A percentile compares a stretch with the other conserved stretches of the same genome.
These are phyloP conservation scores for Eupithecia dodoneata DNA, from an alignment of 2,888 invertebrate species.

Conservation along the genomic window DNA sequence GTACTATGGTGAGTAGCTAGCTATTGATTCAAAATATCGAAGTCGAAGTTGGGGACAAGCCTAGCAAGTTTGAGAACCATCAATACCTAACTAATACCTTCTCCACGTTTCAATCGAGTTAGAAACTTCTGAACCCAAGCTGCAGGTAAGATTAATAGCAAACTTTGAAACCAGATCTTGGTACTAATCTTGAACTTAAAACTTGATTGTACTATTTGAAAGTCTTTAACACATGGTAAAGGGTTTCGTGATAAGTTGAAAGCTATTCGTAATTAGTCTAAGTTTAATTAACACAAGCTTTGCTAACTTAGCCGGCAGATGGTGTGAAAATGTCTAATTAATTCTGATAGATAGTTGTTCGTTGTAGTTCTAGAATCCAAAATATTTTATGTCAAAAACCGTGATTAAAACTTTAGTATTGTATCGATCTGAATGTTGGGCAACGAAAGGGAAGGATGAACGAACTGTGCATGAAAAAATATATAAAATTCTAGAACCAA, in stretches of 20 bases:
- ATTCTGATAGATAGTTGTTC: too few relatives aligned
- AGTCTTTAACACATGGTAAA: neutral
- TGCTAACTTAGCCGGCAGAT: neutral
- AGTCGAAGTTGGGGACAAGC: neutral
- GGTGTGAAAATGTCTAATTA: neutral
- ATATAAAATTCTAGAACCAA: too few relatives aligned
- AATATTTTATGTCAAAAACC: too few relatives aligned
- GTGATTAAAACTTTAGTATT: too few relatives aligned
- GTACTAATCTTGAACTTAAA: neutral
- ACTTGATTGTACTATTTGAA: neutral
- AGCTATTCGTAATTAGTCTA: neutral
- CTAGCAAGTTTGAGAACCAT: constrained; percentile 18
- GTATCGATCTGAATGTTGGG: too few relatives aligned
- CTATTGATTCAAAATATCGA: too few relatives aligned
- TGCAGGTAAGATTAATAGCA: constrained; percentile 16
- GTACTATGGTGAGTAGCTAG: too few relatives aligned
- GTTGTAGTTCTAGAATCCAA: too few relatives aligned
- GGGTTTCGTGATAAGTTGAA: neutral
- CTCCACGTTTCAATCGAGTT: constrained; percentile 17
- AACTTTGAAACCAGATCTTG: constrained; percentile 14
- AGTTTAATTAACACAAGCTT: neutral
- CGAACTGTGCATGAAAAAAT: too few relatives aligned
- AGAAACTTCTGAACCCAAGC: constrained; percentile 16
- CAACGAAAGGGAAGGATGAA: too few relatives aligned
- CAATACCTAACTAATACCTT: constrained; percentile 14